Evolutionary conservation across 2,113 vertebrate genomes (phyloP), one percentile per base, ranked within the genome.

Genomic region (Pyxicephalus adspersus): DNA sequence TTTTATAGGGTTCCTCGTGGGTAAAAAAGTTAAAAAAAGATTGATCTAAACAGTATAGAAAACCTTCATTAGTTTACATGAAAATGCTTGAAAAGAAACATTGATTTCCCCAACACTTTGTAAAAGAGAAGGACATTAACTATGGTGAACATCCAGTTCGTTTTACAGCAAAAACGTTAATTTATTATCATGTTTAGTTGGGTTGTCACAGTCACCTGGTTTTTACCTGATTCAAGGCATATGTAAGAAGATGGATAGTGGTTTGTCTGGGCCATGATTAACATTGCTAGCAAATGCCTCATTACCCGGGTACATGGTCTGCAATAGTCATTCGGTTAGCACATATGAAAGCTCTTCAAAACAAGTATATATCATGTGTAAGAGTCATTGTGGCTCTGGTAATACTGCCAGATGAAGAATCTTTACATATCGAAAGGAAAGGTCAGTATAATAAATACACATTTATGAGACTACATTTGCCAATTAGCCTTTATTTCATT

Each of bases 381-480:
- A 45, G n/a, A 73, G 22, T 31, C 70, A 57, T 65, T 55, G 70
- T 38, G 52, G 55, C 50, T 45, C 70, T 64, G 7, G 70, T 55
- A 74, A 57, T 73, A 74, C 65, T 65, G 72, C 29, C 5, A 22
- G 70, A 81, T 81, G 68, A 72, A 55, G 38, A 26, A 81, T 64
- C 70, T 64, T 64, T 63, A 81, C 57, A 64, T 80, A 71, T 74
- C 20, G 61, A 55, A 81, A 58, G 71, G 31, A 81, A 81, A 81
- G 79, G 79, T 81, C 79, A 81, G 28, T 81, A 70, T 65, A 81
- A 81, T 81, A 81, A 74, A 81, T 81, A 81, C 61, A 81, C 57
- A 23, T 74, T 81, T 81, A 81, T 74, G 50, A 65, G 60, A 74
- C 79, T 64, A 60, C 55, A 81, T 54, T 64, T 58, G 60, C 79